Conservation (phyloP, 2,113 vertebrate genomes). For the Pycnonotus jocosus region DNA sequence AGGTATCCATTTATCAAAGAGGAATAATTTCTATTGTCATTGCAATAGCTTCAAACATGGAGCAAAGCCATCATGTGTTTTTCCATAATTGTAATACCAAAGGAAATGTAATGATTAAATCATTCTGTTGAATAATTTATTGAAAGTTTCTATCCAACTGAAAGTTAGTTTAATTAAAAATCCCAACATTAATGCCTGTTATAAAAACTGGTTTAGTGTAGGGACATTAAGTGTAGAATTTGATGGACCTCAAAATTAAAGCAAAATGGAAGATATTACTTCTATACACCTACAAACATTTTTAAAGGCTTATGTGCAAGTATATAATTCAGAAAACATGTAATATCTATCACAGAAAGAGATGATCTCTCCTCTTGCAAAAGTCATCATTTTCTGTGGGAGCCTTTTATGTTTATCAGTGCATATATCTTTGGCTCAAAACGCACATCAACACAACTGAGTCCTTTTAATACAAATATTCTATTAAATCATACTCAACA, state of each 20-base stretch:
- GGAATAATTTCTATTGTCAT: constrained; percentile 17
- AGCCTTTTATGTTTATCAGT: neutral
- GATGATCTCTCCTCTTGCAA: neutral
- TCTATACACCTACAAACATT: neutral
- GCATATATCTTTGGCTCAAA: neutral
- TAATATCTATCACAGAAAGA: neutral
- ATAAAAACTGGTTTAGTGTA: neutral
- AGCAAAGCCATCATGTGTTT: neutral
- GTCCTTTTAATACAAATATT: constrained; percentile 49
- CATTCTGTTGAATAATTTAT: neutral
- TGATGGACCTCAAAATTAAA: neutral
- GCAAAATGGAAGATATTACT: neutral
- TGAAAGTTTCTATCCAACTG: neutral
- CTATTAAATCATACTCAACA: constrained; percentile 18
- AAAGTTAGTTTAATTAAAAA: neutral
- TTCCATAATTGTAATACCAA: constrained; percentile 46
- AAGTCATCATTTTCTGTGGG: neutral
- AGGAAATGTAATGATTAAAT: constrained; percentile 1
- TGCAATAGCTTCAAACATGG: constrained; percentile 40
- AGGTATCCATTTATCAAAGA: constrained; percentile 44
- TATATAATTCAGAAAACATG: neutral
- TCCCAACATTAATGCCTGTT: neutral
- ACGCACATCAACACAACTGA: neutral
- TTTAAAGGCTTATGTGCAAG: neutral
- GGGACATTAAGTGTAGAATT: neutral